phyloP scores from a whole-genome alignment of 2,113 vertebrate species.

The Vidua macroura region DNA sequence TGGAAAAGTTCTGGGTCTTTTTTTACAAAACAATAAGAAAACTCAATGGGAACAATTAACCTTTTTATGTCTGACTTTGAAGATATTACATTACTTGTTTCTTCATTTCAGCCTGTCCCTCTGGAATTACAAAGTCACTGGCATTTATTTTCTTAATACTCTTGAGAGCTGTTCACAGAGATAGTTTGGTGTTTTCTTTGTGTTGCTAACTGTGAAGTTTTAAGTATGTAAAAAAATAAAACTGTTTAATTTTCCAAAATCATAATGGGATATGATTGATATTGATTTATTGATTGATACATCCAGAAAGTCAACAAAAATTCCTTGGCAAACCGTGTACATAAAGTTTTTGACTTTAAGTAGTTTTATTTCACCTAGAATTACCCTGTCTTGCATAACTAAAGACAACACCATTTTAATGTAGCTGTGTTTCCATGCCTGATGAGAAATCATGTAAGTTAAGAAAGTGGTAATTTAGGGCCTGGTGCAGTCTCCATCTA shows the following conservation, averaged over 20 bases:
- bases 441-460: background rate
- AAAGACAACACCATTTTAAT: background rate
- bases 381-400: background rate
- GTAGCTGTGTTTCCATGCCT: background rate
- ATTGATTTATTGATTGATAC: background rate
- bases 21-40: conserved; percentile 45
- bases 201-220: background rate
- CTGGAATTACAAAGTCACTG: background rate
- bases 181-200: background rate
- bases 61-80: conserved; percentile 41
- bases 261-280: background rate
- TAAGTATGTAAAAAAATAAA: background rate
- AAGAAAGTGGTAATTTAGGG: background rate
- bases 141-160: background rate
- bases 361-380: background rate
- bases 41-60: conserved; percentile 32
- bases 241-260: background rate
- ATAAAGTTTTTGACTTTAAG: background rate
- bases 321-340: background rate
- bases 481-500: background rate
- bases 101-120: conserved; percentile 37
- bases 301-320: background rate
- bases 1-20: background rate
- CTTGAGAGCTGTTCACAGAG: background rate
- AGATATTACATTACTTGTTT: conserved; percentile 9